Evolutionary conservation across 2,797 vertebrate species (phyloP), one percentile per base, ranked within the genome.

Genomic region (Acanthurus leucopareius): DNA sequence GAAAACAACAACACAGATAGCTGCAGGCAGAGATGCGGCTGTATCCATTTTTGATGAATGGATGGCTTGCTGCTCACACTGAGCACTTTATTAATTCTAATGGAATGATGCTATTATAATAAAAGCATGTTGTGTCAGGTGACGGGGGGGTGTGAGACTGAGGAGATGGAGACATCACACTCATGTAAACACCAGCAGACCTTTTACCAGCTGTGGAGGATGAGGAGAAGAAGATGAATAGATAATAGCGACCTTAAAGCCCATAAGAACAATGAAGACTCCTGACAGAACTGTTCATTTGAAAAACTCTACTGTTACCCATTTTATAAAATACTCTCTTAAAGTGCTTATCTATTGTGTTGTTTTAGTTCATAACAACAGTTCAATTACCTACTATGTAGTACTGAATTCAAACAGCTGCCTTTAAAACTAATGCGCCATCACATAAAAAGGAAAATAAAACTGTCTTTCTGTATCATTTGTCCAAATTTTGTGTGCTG

Each of bases 1-100:
- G 86, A 91, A 93, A 93, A 92, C 89, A 93, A 93, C 90, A 94
- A 94, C 91, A 93, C 79, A 80, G 71, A 89, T 67, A 78, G 69
- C 86, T 91, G 85, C 66, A 75, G 87, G 86, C 84, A 65, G 75
- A 87, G 82, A 90, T 92, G 80, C 86, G 1, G 42, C 87, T 76
- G 17, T 77, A 94, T 95, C 63, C 75, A 94, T 94, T 91, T 94
- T 93, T 92, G 89, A 95, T 93, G 92, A 93, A 85, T 75, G 60
- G 81, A 53, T 71, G 67, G 71, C 75, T 84, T 84, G 66, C 71
- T 74, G 61, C 70, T 69, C 67, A 63, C 65, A 74, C 62, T 54
- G 8, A 7, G 68, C 71, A 73, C 83, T 87, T 74, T 88, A 92
- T 92, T 93, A 93, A 91, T 93, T 88, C 86, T 94, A 93, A 94